A percentile compares a stretch with the other conserved stretches of the same genome.
Evolutionary conservation across 1,140 invertebrate species (phyloP).

Genomic region (Trichogramma pretiosum): DNA sequence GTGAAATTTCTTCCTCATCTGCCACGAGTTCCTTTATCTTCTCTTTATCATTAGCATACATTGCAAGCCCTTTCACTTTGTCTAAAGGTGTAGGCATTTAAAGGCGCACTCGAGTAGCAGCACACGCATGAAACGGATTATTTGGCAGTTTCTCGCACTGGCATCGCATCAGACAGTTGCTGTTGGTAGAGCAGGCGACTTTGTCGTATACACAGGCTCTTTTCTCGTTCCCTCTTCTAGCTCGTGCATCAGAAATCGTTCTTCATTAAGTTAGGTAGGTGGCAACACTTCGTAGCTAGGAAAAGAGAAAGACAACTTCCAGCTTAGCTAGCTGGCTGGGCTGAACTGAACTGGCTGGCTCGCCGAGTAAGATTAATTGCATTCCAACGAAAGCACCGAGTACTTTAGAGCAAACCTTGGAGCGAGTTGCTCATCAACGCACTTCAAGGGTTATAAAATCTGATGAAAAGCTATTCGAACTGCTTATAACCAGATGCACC

Average conservation of each 20-base stretch:
- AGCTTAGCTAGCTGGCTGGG: too few relatives aligned
- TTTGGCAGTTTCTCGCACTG: slow-evolving; percentile 4
- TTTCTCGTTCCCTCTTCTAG: too few relatives aligned
- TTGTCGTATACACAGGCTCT: too few relatives aligned
- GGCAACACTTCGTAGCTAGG: slow-evolving; percentile 36
- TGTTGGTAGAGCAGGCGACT: too few relatives aligned
- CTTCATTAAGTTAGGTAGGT: slow-evolving; percentile 40
- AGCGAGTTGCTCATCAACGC: neutral
- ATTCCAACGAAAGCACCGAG: slow-evolving; percentile 39
- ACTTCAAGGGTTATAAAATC: too few relatives aligned
- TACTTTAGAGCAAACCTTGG: slow-evolving; percentile 42
- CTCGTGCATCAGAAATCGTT: slow-evolving; percentile 42
- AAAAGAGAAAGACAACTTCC: slow-evolving; percentile 13
- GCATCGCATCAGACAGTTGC: neutral
- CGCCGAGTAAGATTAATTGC: slow-evolving; percentile 45
- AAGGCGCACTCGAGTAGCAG: neutral
- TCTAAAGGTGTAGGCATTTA: too few relatives aligned
- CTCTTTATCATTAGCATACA: neutral
- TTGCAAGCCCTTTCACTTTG: too few relatives aligned
- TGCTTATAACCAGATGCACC: too few relatives aligned
- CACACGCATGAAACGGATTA: slow-evolving; percentile 2
- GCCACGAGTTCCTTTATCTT: slow-evolving; percentile 1
- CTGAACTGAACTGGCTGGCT: slow-evolving; percentile 19
- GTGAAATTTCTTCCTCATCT: slow-evolving; percentile 1
- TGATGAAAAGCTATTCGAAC: too few relatives aligned